Percentiles rank a stretch among this genome's conserved stretches.
Conservation (phyloP, 2,797 vertebrate genomes). For the Vultur gryphus region DNA sequence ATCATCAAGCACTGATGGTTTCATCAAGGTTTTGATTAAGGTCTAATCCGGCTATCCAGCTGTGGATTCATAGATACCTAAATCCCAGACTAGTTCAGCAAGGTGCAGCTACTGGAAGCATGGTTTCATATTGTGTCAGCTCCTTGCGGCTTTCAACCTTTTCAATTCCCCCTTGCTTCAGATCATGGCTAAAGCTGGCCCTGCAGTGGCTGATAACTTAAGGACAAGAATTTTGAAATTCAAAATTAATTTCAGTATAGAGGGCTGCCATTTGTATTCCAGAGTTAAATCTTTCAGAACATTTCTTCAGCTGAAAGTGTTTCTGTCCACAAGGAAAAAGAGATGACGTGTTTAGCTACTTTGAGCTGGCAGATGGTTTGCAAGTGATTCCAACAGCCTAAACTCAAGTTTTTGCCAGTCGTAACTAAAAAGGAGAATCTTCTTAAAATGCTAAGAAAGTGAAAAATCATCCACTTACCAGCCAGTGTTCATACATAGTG, state of each 20-base stretch:
- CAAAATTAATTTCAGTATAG: neutral
- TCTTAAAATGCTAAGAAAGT: neutral
- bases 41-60: neutral
- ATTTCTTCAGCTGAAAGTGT: neutral
- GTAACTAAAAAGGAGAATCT: neutral
- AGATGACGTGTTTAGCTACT: neutral
- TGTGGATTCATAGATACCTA: neutral
- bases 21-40: neutral
- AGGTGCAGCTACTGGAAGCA: neutral
- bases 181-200: neutral
- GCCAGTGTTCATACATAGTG: fast-evolving
- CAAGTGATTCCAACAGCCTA: neutral
- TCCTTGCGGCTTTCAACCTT: neutral
- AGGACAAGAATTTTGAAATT: neutral
- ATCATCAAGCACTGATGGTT: neutral
- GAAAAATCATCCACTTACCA: neutral
- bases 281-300: neutral
- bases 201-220: neutral
- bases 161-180: neutral
- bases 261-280: neutral
- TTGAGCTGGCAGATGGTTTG: neutral
- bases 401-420: neutral
- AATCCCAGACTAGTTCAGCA: neutral
- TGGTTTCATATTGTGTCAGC: neutral
- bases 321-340: neutral